Conservation (phyloP, 2,797 vertebrate genomes). For the Scomberomorus guttatus region DNA sequence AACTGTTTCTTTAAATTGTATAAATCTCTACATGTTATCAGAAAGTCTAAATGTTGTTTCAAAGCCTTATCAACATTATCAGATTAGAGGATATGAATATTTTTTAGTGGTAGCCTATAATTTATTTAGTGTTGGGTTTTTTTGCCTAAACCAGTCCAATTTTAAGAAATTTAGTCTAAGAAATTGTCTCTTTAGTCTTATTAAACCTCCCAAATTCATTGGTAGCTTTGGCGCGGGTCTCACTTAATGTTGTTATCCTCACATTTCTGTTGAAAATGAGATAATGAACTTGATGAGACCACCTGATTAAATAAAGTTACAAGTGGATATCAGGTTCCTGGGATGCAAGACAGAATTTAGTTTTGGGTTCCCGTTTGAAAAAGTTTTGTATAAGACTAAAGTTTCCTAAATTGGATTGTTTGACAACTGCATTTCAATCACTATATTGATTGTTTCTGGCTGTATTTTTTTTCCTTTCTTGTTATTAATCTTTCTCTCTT, state of each 20-base stretch:
- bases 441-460: too few relatives aligned
- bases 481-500: too few relatives aligned
- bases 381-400: not conserved
- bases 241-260: not conserved
- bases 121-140: too few relatives aligned
- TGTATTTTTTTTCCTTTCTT: too few relatives aligned
- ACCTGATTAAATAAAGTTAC: not conserved
- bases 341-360: not conserved
- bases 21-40: too few relatives aligned
- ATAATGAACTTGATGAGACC: not conserved
- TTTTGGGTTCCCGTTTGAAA: not conserved
- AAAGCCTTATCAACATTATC: not conserved
- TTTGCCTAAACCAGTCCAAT: not conserved
- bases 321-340: not conserved
- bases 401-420: too few relatives aligned
- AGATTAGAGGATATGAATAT: not conserved
- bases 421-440: too few relatives aligned
- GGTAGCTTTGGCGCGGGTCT: not conserved
- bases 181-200: not conserved
- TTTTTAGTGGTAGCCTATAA: too few relatives aligned
- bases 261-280: not conserved
- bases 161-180: not conserved
- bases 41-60: not conserved
- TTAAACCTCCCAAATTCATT: not conserved
- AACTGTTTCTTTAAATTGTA: too few relatives aligned